These are phyloP conservation scores for Ranitomeya imitator DNA, from an alignment of 2,113 vertebrate species.

Conservation along the genomic window DNA sequence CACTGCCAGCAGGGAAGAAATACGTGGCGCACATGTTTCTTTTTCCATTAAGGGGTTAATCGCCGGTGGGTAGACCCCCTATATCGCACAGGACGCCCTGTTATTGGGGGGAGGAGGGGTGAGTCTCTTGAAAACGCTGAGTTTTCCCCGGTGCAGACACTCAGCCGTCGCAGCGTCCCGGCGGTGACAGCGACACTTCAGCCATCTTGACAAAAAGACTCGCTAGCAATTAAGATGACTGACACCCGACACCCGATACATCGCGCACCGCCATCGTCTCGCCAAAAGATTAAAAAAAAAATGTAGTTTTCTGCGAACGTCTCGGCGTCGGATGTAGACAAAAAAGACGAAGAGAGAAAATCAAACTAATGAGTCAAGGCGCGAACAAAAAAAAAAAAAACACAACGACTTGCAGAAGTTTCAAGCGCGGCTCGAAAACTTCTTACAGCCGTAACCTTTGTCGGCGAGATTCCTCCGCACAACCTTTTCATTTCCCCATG, in stretches of 20 bases:
- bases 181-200: neutral
- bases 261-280: conserved; percentile 14
- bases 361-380: conserved; percentile 54
- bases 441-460: conserved; percentile 66
- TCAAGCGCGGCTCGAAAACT: conserved; percentile 58
- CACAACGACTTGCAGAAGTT: conserved; percentile 47
- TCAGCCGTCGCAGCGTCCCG: neutral
- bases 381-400: conserved; percentile 43
- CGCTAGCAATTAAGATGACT: conserved; percentile 53
- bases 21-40: too few relatives aligned
- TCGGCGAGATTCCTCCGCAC: conserved; percentile 55
- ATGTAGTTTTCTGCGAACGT: conserved; percentile 14
- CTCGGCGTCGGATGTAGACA: conserved; percentile 48
- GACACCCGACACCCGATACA: conserved; percentile 32
- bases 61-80: too few relatives aligned
- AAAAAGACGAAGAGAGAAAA: conserved; percentile 7
- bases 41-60: too few relatives aligned
- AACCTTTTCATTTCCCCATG: conserved; percentile 66
- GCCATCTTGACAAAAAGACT: conserved; percentile 32
- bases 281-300: conserved; percentile 24
- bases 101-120: neutral
- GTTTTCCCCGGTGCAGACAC: neutral
- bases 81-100: neutral
- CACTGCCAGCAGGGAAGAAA: too few relatives aligned
- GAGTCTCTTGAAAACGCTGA: neutral